These are phyloP conservation scores for Anorthoa munda DNA, from an alignment of 2,888 invertebrate species.

Conservation along the genomic window DNA sequence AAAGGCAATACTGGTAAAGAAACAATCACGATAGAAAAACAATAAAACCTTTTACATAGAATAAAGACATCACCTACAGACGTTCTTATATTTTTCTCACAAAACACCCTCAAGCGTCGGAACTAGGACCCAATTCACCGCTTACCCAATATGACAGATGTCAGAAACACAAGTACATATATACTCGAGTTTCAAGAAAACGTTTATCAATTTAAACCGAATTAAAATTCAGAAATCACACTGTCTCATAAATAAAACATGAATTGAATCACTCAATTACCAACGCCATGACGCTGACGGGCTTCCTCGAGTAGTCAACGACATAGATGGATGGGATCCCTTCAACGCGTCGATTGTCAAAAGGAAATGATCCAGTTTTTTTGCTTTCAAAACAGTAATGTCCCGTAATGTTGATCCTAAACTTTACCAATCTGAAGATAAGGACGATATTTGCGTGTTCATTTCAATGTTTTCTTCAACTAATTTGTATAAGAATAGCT, in stretches of 20 bases:
- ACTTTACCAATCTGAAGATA: conserved; percentile 55
- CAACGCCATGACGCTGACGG: conserved; percentile 56
- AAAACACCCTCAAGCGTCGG: conserved; percentile 10
- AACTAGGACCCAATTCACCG: conserved; percentile 36
- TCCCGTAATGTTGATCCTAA: conserved; percentile 10
- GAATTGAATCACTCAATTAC: conserved; percentile 70
- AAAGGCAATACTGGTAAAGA: neutral
- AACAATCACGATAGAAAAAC: conserved; percentile 9
- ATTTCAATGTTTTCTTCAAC: conserved; percentile 62
- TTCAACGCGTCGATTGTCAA: conserved; percentile 80
- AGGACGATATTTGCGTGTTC: conserved; percentile 46
- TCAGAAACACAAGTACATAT: conserved; percentile 51
- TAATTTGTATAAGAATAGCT: conserved; percentile 78
- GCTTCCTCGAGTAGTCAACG: conserved; percentile 55
- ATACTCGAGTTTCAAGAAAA: conserved; percentile 48
- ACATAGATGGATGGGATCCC: conserved; percentile 76
- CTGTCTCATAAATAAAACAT: conserved; percentile 65
- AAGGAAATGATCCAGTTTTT: conserved; percentile 80
- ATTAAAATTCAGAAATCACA: conserved; percentile 64
- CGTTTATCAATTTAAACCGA: conserved; percentile 57
- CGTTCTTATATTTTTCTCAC: conserved; percentile 34
- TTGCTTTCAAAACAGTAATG: conserved; percentile 60
- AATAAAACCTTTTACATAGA: conserved; percentile 22
- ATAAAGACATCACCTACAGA: conserved; percentile 11
- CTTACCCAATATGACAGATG: conserved; percentile 52